Evolutionary conservation across 2,888 invertebrate species (phyloP), one percentile per base, ranked within the genome.

Genomic region (Augiades crinisus): DNA sequence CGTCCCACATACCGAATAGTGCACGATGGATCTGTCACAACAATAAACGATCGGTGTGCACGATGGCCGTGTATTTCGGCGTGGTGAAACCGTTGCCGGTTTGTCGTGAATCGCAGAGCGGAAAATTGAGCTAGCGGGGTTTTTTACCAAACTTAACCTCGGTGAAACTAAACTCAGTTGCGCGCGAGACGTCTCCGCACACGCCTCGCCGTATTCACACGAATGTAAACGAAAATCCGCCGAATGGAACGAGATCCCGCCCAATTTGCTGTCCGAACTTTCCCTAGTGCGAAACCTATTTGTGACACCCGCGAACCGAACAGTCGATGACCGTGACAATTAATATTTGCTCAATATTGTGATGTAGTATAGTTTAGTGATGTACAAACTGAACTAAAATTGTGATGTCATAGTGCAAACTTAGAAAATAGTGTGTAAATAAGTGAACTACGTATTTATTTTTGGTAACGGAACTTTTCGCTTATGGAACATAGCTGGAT

Each of bases 401-500:
- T 81, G 88, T 88, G 87, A 89, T 88, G 75, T 70, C 65, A 81
- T 70, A 87, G 88, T 87, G 86, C 84, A 88, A 87, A 87, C 62
- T 77, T 71, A 75, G 58, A 67, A 75, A 77, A 65, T 81, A 84
- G 72, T 64, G 61, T 47, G 24, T 56, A 53, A 31, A 5, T 31
- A 31, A 31, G 3, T 31, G 12, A 31, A 12, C 2, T 7, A n/a
- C n/a, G n/a, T 17, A 14, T 33, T 33, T 44, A 24, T 44, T 44
- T 51, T 44, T 44, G 44, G 16, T 12, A 12, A 34, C n/a, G 31
- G 10, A 45, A 45, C 38, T 21, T 38, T 38, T 7, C 71, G 73
- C 77, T 56, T 81, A 83, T 82, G 88, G 86, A 73, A 77, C 58
- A 75, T 59, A 64, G 27, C 79, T 72, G 74, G 70, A 72, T 68